These are phyloP conservation scores for Petrolisthes cinctipes DNA, from an alignment of 2,888 invertebrate species.

Conservation along the genomic window DNA sequence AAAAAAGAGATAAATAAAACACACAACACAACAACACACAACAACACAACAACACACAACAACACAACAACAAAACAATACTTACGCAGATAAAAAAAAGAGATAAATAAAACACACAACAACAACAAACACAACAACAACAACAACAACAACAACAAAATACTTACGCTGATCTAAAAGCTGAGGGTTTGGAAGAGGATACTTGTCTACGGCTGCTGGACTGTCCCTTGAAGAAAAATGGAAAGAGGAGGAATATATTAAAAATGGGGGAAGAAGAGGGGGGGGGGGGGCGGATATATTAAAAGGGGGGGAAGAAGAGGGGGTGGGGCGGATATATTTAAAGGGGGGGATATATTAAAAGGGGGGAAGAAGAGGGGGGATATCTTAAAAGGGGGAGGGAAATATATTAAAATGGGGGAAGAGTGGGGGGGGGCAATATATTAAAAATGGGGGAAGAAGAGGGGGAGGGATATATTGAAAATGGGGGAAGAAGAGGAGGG, in stretches of 20 bases:
- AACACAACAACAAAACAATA: background rate
- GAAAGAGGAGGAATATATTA: background rate
- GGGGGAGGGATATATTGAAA: background rate
- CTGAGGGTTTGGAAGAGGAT: background rate
- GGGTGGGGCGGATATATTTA: background rate
- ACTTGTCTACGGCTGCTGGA: background rate
- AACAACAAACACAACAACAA: background rate
- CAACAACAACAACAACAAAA: no score
- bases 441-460: background rate
- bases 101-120: background rate
- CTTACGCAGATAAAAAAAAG: background rate
- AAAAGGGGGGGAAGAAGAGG: background rate
- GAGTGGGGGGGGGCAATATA: background rate
- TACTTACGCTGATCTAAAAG: constrained; percentile 21
- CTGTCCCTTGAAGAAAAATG: background rate
- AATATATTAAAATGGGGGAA: background rate
- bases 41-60: no score
- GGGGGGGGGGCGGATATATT: no score
- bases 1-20: no score
- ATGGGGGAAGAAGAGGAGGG: background rate
- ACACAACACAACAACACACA: no score
- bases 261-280: no score
- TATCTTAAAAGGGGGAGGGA: no score
- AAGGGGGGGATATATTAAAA: background rate
- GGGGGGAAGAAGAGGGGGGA: background rate